Percentiles rank a stretch among this genome's conserved stretches.
Conservation (phyloP, 2,113 vertebrate genomes). For the Pampusana beccarii region DNA sequence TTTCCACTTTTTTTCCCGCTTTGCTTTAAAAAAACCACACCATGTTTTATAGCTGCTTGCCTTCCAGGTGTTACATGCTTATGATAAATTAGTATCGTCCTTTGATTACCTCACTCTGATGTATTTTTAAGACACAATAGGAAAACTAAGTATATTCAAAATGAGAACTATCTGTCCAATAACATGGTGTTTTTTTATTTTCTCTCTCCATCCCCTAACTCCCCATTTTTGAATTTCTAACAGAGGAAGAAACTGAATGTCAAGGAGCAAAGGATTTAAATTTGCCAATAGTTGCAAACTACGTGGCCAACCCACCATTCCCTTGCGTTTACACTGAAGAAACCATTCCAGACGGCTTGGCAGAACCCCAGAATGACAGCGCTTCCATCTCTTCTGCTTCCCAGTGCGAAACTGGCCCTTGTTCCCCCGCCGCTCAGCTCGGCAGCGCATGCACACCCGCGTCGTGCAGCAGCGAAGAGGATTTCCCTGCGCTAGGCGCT, state of each 20-base stretch:
- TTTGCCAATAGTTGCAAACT: slow-evolving; percentile 80
- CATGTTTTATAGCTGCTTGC: neutral
- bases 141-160: neutral
- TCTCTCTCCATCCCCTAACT: neutral
- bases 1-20: neutral
- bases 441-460: neutral
- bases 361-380: slow-evolving; percentile 65
- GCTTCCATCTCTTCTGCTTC: slow-evolving; percentile 62
- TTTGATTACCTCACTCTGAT: neutral
- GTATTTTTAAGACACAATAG: neutral
- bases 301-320: slow-evolving; percentile 76
- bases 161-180: neutral
- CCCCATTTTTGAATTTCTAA: neutral
- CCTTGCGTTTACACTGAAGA: slow-evolving; percentile 70
- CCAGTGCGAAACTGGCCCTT: neutral
- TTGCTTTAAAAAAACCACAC: neutral
- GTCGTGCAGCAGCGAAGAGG: neutral
- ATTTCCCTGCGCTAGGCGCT: fast-evolving
- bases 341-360: slow-evolving; percentile 43
- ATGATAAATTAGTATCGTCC: neutral
- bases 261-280: slow-evolving; percentile 74
- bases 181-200: neutral
- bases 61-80: neutral
- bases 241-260: slow-evolving; percentile 82
- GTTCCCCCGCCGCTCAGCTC: neutral